phyloP scores from a whole-genome alignment of 2,888 invertebrate genomes.

The Lasioglossum oenotherae region DNA sequence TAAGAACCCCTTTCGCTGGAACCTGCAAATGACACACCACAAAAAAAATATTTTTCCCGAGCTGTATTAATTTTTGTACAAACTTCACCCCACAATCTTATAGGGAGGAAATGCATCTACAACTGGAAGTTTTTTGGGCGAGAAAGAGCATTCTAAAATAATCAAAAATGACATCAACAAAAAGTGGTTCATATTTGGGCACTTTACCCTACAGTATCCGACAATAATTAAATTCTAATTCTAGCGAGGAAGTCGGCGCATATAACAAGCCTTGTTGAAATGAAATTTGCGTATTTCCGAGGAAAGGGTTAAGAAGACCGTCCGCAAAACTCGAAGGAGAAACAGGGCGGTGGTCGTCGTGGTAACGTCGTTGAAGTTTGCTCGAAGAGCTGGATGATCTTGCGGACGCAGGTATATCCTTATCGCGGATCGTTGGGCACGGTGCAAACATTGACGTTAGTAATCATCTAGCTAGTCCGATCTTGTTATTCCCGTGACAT shows the following conservation, averaged over 20 bases:
- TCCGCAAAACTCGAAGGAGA: background rate
- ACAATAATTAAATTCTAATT: too few relatives aligned
- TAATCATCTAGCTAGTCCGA: slow-evolving; percentile 22
- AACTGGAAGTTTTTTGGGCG: too few relatives aligned
- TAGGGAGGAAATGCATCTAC: too few relatives aligned
- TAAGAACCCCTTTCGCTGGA: too few relatives aligned
- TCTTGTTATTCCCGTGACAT: slow-evolving; percentile 52
- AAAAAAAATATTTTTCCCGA: too few relatives aligned
- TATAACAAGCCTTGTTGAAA: background rate
- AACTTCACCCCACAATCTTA: too few relatives aligned
- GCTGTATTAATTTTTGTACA: too few relatives aligned
- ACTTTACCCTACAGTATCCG: too few relatives aligned
- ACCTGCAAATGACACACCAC: too few relatives aligned
- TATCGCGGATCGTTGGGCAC: slow-evolving; percentile 5
- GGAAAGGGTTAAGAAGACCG: background rate
- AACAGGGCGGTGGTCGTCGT: background rate
- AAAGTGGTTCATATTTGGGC: too few relatives aligned
- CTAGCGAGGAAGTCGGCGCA: background rate
- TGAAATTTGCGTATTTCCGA: background rate
- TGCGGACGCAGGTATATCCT: slow-evolving; percentile 5
- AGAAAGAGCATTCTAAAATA: too few relatives aligned
- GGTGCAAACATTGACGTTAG: slow-evolving; percentile 33
- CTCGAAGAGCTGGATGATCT: background rate
- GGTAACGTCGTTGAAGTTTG: background rate
- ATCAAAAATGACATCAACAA: too few relatives aligned